phyloP scores from a whole-genome alignment of 2,113 vertebrate genomes.

The Pimephales promelas region DNA sequence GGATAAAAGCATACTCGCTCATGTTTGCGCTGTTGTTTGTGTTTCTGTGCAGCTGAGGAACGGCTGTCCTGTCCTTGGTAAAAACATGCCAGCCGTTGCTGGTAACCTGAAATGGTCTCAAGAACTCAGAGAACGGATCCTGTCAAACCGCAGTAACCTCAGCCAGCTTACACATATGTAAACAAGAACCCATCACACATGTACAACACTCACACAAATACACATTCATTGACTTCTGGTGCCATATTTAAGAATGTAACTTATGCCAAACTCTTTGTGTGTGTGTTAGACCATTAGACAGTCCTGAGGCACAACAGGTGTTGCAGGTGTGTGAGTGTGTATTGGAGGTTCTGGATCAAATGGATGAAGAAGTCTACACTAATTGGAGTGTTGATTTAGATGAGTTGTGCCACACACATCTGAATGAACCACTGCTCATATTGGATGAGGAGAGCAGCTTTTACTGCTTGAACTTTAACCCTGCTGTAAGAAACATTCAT shows the following conservation, averaged over 20 bases:
- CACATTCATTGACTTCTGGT: neutral
- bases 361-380: conserved; percentile 66
- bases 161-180: conserved; percentile 72
- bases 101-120: conserved; percentile 79
- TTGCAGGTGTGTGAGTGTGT: conserved; percentile 75
- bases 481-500: conserved; percentile 66
- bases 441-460: conserved; percentile 63
- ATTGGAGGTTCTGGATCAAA: conserved; percentile 71
- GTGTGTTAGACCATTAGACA: conserved; percentile 65
- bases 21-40: neutral
- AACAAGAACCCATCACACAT: neutral
- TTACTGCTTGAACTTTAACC: conserved; percentile 75
- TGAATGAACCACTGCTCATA: conserved; percentile 68
- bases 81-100: conserved; percentile 74
- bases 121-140: conserved; percentile 71
- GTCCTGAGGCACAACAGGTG: conserved; percentile 69
- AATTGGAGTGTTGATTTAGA: conserved; percentile 71
- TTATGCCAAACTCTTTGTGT: conserved; percentile 13
- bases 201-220: conserved; percentile 22
- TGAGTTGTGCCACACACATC: conserved; percentile 69
- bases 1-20: neutral
- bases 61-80: conserved; percentile 67
- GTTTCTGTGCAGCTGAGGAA: conserved; percentile 66
- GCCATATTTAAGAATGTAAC: neutral
- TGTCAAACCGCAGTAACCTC: conserved; percentile 68